Conservation (phyloP, 2,888 invertebrate genomes). For the Drosophila tanythrix region DNA sequence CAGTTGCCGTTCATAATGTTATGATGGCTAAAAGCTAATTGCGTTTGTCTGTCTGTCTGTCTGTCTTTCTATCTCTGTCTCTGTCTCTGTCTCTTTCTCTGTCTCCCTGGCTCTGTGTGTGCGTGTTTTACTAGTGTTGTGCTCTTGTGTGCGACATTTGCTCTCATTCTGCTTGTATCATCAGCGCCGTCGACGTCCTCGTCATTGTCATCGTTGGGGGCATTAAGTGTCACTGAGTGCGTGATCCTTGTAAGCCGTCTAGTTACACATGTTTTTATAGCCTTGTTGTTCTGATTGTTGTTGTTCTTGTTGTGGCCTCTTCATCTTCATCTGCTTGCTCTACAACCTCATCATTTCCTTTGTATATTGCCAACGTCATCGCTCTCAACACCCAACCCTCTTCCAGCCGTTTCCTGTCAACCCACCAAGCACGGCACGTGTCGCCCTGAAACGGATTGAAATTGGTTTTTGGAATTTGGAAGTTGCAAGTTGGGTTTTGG, state of each 20-base stretch:
- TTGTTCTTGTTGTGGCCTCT: conserved; percentile 11
- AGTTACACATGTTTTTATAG: conserved; percentile 78
- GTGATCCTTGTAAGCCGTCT: conserved; percentile 79
- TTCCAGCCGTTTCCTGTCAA: background rate
- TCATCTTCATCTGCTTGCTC: conserved; percentile 12
- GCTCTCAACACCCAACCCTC: background rate
- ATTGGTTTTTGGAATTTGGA: conserved; percentile 42
- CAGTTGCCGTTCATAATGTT: conserved; percentile 77
- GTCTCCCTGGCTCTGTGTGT: conserved; percentile 1
- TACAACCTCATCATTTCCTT: conserved; percentile 19
- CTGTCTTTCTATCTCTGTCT: background rate
- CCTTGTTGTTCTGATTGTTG: conserved; percentile 40
- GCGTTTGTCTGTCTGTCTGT: conserved; percentile 73
- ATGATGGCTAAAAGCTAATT: conserved; percentile 80
- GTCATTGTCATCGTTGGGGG: conserved; percentile 34
- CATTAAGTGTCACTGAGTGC: conserved; percentile 78
- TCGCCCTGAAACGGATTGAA: conserved; percentile 44
- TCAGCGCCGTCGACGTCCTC: conserved; percentile 4
- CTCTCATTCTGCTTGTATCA: conserved; percentile 31
- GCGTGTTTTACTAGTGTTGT: conserved; percentile 21
- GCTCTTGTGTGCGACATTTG: conserved; percentile 39
- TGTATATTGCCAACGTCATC: conserved; percentile 49
- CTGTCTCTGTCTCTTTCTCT: background rate
- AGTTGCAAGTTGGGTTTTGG: conserved; percentile 29
- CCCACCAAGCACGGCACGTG: conserved; percentile 33